phyloP scores from a whole-genome alignment of 2,113 vertebrate genomes.

The Ailuropoda melanoleuca region DNA sequence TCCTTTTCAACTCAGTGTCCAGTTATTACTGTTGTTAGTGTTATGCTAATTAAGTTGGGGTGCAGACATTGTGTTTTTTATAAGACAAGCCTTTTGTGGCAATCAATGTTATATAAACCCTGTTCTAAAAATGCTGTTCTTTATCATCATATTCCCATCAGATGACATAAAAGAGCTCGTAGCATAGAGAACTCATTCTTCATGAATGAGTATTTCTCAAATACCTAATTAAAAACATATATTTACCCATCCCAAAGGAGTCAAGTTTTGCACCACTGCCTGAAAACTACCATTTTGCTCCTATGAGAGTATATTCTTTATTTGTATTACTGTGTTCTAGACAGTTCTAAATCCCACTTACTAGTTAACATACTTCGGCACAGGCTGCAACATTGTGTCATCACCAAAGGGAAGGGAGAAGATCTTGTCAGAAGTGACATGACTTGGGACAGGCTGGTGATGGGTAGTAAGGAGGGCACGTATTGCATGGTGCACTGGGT shows the following conservation, averaged over 20 bases:
- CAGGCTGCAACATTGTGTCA: neutral
- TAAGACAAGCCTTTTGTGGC: neutral
- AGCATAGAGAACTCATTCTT: neutral
- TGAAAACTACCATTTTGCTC: neutral
- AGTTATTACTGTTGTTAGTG: neutral
- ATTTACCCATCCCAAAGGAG: neutral
- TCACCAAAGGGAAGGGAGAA: neutral
- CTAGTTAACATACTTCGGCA: neutral
- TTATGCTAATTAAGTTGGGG: neutral
- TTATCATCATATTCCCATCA: slow-evolving; percentile 16
- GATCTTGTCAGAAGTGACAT: neutral
- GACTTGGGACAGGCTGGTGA: neutral
- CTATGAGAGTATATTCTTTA: neutral
- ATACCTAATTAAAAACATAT: slow-evolving; percentile 15
- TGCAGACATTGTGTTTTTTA: neutral
- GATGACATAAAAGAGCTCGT: neutral
- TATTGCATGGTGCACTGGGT: too few species aligned
- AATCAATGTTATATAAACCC: slow-evolving; percentile 16
- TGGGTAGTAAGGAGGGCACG: too few species aligned
- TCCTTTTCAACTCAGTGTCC: slow-evolving; percentile 71
- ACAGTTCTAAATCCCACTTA: neutral
- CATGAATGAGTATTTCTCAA: neutral
- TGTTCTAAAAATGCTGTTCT: neutral
- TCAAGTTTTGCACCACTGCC: neutral
- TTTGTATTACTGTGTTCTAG: neutral